Percentiles rank a stretch among this genome's conserved stretches.
phyloP scores from a whole-genome alignment of 2,888 invertebrate genomes.

The Autographa gamma region DNA sequence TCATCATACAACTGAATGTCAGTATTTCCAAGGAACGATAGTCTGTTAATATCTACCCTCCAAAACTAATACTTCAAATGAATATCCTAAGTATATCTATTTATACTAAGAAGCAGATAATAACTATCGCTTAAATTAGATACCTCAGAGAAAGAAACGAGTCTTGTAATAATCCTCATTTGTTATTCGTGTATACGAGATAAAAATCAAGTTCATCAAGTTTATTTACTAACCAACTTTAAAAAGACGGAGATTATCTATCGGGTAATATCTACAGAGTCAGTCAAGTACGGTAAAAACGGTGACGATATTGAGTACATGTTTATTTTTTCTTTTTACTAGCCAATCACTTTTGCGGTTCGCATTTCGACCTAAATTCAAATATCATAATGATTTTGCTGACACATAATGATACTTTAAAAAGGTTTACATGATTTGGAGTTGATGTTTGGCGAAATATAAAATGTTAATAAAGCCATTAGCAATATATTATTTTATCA shows the following conservation, averaged over 20 bases:
- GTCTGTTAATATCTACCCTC: no score
- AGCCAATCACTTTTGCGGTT: background rate
- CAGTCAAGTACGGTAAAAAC: no score
- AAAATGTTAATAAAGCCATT: background rate
- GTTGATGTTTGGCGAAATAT: background rate
- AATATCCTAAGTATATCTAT: background rate
- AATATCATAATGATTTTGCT: background rate
- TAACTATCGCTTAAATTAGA: background rate
- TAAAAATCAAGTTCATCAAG: slow-evolving; percentile 1
- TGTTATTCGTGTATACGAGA: background rate
- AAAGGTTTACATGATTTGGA: background rate
- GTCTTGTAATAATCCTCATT: background rate
- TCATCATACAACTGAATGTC: no score
- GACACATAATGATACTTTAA: background rate
- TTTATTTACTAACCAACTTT: background rate
- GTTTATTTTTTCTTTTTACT: background rate
- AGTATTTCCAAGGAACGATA: no score
- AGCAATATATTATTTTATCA: background rate
- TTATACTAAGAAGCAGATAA: background rate
- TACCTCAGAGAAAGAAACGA: slow-evolving; percentile 1
- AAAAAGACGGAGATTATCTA: background rate
- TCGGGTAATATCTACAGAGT: no score
- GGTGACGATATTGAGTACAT: background rate
- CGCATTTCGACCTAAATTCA: background rate
- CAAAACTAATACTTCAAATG: no score